Conservation (phyloP, 2,113 vertebrate species). For the Prochilodus magdalenae region DNA sequence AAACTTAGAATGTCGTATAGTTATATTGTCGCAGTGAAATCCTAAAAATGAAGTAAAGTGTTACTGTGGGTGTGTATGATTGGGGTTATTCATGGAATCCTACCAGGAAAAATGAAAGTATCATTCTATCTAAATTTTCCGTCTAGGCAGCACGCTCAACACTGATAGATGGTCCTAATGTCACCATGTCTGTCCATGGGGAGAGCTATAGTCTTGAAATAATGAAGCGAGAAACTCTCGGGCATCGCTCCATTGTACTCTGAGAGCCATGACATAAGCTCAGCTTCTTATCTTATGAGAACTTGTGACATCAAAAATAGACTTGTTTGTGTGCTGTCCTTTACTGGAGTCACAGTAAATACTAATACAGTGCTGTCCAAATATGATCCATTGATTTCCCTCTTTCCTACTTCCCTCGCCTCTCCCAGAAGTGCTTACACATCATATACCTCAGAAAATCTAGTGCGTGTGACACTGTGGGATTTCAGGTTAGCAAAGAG, state of each 20-base stretch:
- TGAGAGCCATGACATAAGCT: not conserved
- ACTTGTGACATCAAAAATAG: slow-evolving; percentile 4
- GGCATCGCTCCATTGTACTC: not conserved
- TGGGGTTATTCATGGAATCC: slow-evolving; percentile 40
- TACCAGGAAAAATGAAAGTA: slow-evolving; percentile 64
- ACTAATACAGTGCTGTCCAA: slow-evolving; percentile 5
- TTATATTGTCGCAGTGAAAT: not conserved
- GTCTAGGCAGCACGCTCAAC: slow-evolving; percentile 60
- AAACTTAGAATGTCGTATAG: not conserved
- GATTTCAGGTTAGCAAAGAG: not conserved
- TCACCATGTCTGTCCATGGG: slow-evolving; percentile 37
- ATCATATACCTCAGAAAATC: not conserved
- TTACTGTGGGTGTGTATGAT: slow-evolving; percentile 14
- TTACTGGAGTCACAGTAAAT: not conserved
- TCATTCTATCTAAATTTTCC: slow-evolving; percentile 65
- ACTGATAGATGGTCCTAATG: slow-evolving; percentile 56
- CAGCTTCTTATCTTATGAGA: not conserved
- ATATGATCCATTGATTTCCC: not conserved
- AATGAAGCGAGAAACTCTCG: slow-evolving; percentile 40
- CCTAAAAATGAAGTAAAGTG: slow-evolving; percentile 9
- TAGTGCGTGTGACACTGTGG: not conserved
- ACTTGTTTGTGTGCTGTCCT: not conserved
- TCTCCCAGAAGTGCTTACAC: slow-evolving; percentile 20
- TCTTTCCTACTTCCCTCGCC: not conserved
- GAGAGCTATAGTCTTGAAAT: slow-evolving; percentile 32